Conservation (phyloP, 2,888 invertebrate species). For the Oscheius myriophilus region DNA sequence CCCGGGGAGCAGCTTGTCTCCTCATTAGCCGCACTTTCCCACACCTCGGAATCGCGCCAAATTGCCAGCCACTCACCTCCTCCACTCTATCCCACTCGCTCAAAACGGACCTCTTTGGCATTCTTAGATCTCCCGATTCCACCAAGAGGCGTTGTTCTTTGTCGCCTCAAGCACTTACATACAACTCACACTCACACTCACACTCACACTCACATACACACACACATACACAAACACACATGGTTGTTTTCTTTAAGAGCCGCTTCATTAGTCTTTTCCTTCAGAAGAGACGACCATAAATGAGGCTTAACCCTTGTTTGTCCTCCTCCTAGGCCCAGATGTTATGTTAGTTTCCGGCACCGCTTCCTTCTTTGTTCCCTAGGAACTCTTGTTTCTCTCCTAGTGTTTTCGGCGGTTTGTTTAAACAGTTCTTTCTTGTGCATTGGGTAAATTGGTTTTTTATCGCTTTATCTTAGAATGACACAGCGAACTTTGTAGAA, state of each 20-base stretch:
- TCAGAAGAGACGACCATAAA: neutral
- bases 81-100: slow-evolving; percentile 9
- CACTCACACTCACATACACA: too few relatives aligned
- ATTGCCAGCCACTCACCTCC: slow-evolving; percentile 11
- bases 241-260: neutral
- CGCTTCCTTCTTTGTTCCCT: neutral
- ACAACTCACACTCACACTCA: too few relatives aligned
- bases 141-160: too few relatives aligned
- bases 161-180: too few relatives aligned
- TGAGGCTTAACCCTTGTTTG: neutral
- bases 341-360: slow-evolving; percentile 16
- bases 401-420: too few relatives aligned
- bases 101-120: slow-evolving; percentile 1
- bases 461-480: too few relatives aligned
- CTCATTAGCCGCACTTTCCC: slow-evolving; percentile 30
- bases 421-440: too few relatives aligned
- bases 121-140: neutral
- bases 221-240: too few relatives aligned
- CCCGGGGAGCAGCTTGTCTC: slow-evolving; percentile 24
- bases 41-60: slow-evolving; percentile 28
- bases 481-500: too few relatives aligned
- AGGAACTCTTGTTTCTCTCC: too few relatives aligned
- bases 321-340: neutral
- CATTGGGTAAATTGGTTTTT: too few relatives aligned
- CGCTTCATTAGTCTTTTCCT: neutral